Base-by-base conservation (phyloP, 37 sponge, comb jelly and placozoan genomes). In the Chondrosia reniformis region DNA sequence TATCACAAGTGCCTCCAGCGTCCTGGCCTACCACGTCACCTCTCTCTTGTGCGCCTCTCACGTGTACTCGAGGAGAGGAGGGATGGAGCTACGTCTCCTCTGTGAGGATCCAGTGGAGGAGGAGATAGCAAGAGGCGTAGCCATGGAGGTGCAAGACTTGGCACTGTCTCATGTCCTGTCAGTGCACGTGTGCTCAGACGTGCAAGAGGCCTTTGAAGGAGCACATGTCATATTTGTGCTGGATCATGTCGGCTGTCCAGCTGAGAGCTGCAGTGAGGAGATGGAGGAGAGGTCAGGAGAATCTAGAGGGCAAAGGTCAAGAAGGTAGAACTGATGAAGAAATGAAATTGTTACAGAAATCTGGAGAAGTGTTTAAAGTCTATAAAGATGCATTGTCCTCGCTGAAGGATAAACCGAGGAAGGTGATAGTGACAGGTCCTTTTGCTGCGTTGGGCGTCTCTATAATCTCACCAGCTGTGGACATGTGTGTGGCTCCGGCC, bases 101-200 rank as follows among this genome's bases (percentile, higher is more conserved):
- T 87, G 86, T 59, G 10, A 9, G 17, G 39, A 41, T 7, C 32
- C 44, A 9, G 78, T 71, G 1, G 37, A 74, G 2, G 25, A 4
- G 4, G 44, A 33, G 3, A 45, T 55, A 31, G 19, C 76, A 0
- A 66, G 69, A 27, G 89, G 89, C 2, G 45, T 88, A 4, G 82
- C 83, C 52, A 84, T 94, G 93, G 95, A 94, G 49, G 30, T 87
- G 17, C 30, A 54, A 9, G 95, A 94, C 43, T 75, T 83, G 49
- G 93, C 89, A n/a, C 72, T 67, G 2, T 80, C 93, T 15, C 73
- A 31, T 1, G 28, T 94, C 0, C 43, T 24, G 22, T 44, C 64
- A n/a, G 84, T 91, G 3, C 32, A 0, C 0, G 65, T 45, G 24
- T 46, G 82, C 27, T 57, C 27, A 4, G 44, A 67, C 0, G 12